Base-by-base conservation (phyloP, 2,888 invertebrate genomes). In the Pseudococcus jackbeardsleyi region DNA sequence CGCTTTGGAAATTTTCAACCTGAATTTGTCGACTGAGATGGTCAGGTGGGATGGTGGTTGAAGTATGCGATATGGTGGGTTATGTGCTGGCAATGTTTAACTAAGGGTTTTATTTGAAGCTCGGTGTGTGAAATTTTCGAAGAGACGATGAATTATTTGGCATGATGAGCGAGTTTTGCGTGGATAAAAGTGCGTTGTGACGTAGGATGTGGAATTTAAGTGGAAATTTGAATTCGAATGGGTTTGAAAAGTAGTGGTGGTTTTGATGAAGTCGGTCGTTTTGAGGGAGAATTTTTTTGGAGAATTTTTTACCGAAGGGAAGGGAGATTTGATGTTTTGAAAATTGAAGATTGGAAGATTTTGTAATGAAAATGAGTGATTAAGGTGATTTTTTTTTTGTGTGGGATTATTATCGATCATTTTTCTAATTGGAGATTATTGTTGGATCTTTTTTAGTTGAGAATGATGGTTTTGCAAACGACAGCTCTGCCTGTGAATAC, bases 401-500 rank as follows among this genome's bases (percentile, higher is more conserved):
- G 12, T 42, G 42, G 5, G 42, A 42, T 42, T 42, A 9, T 42
- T 42, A 5, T 42, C 9, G 0, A 42, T 8, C 42, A 6, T 42
- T 42, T 5, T 42, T 42, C 9, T 42, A 8, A 9, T 3, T 42
- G 42, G n/a, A 3, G n/a, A 59, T 26, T 68, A 39, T 17, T 72
- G 9, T 72, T 72, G 12, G 5, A 1, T 33, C 26, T 33, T 33
- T 72, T 72, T 1, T 33, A 85, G 85, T 39, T 85, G 19, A 54
- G 85, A 39, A n/a, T 85, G 15, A 64, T 64, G 42, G 17, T 85
- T 11, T 64, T 85, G 26, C 85, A 85, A 85, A 85, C 64, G 9
- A 59, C 85, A 64, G 22, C 85, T 33, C 33, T 85, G 15, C 85
- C 85, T 15, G 39, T 85, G 19, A 85, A 85, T 19, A 85, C 85